Percentiles rank a stretch among this genome's conserved stretches.
Conservation (phyloP, 2,888 invertebrate genomes). For the Pelosia muscerda region DNA sequence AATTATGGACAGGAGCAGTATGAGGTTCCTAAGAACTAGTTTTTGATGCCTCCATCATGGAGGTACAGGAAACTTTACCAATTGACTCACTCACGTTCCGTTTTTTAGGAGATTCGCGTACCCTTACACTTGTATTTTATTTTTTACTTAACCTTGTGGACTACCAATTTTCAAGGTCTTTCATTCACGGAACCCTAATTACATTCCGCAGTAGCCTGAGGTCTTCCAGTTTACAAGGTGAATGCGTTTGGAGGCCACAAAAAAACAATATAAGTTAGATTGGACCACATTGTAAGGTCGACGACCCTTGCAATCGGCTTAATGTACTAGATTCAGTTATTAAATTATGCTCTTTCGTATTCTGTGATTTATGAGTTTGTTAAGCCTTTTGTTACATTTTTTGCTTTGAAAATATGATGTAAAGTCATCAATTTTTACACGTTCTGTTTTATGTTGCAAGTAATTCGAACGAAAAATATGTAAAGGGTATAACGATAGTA, state of each 20-base stretch:
- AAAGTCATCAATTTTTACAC: neutral
- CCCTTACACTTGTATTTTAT: neutral
- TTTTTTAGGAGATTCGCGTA: neutral
- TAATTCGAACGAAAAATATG: no score
- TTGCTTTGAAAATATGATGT: constrained; percentile 6
- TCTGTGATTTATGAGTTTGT: constrained; percentile 12
- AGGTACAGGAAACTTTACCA: neutral
- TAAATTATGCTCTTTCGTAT: constrained; percentile 12
- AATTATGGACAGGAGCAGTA: neutral
- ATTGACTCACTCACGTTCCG: neutral
- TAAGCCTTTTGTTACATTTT: constrained; percentile 1
- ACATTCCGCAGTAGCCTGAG: constrained; percentile 47
- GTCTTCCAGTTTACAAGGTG: constrained; percentile 65
- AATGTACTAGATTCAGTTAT: constrained; percentile 18
- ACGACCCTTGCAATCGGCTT: constrained; percentile 49
- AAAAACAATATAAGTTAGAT: constrained; percentile 47
- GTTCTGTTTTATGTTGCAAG: no score
- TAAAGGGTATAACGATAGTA: no score
- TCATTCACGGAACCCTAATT: constrained; percentile 34
- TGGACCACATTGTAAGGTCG: constrained; percentile 51
- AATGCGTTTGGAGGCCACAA: constrained; percentile 56
- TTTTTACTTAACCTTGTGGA: neutral
- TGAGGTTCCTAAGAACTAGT: neutral
- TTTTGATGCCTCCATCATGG: neutral
- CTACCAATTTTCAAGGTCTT: constrained; percentile 13